Conservation (phyloP, 2,113 vertebrate species). For the Spilogale gracilis region DNA sequence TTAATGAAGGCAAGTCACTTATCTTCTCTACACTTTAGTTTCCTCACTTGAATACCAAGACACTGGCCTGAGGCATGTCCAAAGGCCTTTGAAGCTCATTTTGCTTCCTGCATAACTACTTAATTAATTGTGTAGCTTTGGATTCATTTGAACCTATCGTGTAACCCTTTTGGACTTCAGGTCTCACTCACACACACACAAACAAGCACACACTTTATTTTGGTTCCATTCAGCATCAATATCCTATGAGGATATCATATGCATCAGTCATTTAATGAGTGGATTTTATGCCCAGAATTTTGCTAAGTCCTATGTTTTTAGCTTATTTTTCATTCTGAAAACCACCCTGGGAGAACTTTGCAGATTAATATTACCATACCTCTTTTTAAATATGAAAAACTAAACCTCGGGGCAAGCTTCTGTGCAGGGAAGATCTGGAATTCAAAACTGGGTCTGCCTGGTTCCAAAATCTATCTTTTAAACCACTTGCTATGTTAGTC, state of each 20-base stretch:
- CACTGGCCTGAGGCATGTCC: neutral
- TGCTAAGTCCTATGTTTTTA: neutral
- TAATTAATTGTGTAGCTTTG: neutral
- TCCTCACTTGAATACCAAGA: neutral
- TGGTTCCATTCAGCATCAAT: neutral
- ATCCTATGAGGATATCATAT: neutral
- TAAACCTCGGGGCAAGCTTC: neutral
- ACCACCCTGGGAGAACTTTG: neutral
- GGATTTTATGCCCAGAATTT: neutral
- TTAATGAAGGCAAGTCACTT: neutral
- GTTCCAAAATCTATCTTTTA: constrained; percentile 5
- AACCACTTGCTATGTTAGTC: neutral
- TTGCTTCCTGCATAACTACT: neutral
- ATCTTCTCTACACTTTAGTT: neutral
- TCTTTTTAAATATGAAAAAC: neutral
- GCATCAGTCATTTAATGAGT: neutral
- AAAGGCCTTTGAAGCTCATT: neutral
- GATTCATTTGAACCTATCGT: neutral
- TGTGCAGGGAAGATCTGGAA: neutral
- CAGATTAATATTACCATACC: neutral
- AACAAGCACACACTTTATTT: neutral
- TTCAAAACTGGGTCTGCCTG: neutral
- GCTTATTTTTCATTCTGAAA: neutral
- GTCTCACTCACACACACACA: neutral
- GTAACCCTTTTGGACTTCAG: neutral